Percentiles rank a stretch among this genome's conserved stretches.
These are phyloP conservation scores for Ginglymostoma cirratum DNA, from an alignment of 2,113 vertebrate species.

Conservation along the genomic window DNA sequence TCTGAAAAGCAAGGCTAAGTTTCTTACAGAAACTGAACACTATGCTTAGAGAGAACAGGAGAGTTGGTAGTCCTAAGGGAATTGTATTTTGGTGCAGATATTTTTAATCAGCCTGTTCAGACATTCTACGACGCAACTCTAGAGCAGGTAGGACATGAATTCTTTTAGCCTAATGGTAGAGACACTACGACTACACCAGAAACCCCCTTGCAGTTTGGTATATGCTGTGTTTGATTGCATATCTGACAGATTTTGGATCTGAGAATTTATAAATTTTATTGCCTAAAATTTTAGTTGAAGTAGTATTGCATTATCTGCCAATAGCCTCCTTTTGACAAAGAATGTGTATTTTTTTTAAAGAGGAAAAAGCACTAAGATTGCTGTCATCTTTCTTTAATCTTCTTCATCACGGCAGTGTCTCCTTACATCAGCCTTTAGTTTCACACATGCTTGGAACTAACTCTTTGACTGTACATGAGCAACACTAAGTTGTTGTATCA, in stretches of 20 bases:
- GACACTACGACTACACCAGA: no score
- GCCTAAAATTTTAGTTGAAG: not conserved
- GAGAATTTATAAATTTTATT: not conserved
- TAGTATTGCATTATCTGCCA: not conserved
- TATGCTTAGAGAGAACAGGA: not conserved
- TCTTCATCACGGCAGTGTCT: not conserved
- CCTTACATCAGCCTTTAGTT: not conserved
- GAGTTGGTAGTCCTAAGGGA: not conserved
- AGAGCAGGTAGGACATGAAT: no score
- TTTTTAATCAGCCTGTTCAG: no score
- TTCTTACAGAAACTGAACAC: not conserved
- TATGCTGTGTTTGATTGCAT: not conserved
- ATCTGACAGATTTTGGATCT: not conserved
- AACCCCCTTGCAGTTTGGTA: not conserved
- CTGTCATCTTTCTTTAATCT: not conserved
- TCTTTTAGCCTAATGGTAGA: no score
- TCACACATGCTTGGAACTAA: not conserved
- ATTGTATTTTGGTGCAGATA: not conserved
- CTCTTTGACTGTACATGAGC: not conserved
- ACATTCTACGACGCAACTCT: no score
- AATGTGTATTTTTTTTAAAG: not conserved
- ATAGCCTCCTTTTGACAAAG: not conserved
- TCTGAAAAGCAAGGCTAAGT: not conserved
- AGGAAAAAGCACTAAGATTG: not conserved
- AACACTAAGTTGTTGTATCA: not conserved